Base-by-base conservation (phyloP, 2,113 vertebrate genomes). In the Mola mola region DNA sequence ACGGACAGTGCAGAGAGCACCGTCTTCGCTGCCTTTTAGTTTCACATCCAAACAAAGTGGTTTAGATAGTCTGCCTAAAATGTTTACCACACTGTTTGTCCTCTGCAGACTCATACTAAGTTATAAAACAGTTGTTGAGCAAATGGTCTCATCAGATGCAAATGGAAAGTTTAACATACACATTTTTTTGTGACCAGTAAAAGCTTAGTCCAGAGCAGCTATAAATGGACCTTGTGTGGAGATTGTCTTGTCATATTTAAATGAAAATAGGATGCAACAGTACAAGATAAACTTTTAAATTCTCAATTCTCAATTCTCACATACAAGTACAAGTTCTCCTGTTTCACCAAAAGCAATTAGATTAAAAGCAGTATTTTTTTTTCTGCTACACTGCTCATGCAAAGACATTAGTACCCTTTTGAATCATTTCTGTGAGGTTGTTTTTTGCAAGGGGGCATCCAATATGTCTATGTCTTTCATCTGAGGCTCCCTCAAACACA, bases 391-490 rank as follows among this genome's bases (percentile, higher is more conserved):
- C 19, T 36, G 33, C 31, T 53, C 34, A 61, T 46, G 53, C 31
- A 48, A 38, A 59, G 33, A 13, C 63, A 31, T 58, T 40, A 52
- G 55, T 49, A 53, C 4, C 31, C 44, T 71, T 60, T 48, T 55
- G 31, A 20, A 73, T 70, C 55, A 34, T 47, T 57, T 69, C 38
- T 46, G 34, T 66, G 22, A 68, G 53, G 57, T 61, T 68, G 20
- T 43, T 72, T 24, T 61, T 69, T 57, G 51, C 41, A 71, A 3
- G 44, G 19, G 49, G 48, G 33, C 26, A 33, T 71, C 13, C 13
- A 8, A 34, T 58, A 48, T 56, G 52, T 51, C 17, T 57, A 25
- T 75, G 36, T 52, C 74, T 82, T 78, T 75, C 43, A 77, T 73
- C 57, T 58, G 31, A 40, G 8, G 33, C 52, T 61, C 31, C 37